Evolutionary conservation across 2,888 invertebrate species (phyloP).

Genomic region (Erebia palarica): DNA sequence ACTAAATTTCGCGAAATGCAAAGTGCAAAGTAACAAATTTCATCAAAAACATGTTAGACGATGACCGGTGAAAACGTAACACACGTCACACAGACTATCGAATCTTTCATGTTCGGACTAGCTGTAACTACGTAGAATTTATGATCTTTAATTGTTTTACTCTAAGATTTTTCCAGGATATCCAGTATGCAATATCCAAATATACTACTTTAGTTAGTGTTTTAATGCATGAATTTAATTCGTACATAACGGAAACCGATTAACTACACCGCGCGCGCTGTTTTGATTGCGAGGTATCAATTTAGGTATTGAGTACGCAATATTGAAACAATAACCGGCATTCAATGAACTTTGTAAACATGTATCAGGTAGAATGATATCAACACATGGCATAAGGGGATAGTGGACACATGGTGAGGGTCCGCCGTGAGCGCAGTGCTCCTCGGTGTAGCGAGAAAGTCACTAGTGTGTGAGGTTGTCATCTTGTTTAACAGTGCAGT

Average conservation of each 20-base stretch:
- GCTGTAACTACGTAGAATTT: not conserved
- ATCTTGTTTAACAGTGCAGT: slow-evolving; percentile 43
- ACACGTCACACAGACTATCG: not conserved
- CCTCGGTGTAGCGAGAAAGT: slow-evolving; percentile 49
- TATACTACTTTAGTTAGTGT: no score
- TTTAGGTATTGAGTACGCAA: slow-evolving; percentile 16
- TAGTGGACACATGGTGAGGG: slow-evolving; percentile 41
- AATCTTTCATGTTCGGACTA: not conserved
- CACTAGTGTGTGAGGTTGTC: slow-evolving; percentile 56
- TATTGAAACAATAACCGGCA: slow-evolving; percentile 39
- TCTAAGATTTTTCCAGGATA: no score
- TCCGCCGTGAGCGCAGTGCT: slow-evolving; percentile 46
- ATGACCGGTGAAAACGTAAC: not conserved
- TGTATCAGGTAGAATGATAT: slow-evolving; percentile 42
- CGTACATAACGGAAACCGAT: not conserved
- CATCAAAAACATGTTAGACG: no score
- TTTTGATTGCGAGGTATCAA: not conserved
- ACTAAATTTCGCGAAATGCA: not conserved
- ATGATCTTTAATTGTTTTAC: no score
- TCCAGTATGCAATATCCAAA: no score
- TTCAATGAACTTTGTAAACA: slow-evolving; percentile 48
- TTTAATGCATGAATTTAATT: not conserved
- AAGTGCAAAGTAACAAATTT: no score
- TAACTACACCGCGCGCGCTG: not conserved
- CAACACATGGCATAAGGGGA: slow-evolving; percentile 44